A percentile compares a stretch with the other conserved stretches of the same genome.
Conservation (phyloP, 2,113 vertebrate species). For the Xiphorhynchus elegans region DNA sequence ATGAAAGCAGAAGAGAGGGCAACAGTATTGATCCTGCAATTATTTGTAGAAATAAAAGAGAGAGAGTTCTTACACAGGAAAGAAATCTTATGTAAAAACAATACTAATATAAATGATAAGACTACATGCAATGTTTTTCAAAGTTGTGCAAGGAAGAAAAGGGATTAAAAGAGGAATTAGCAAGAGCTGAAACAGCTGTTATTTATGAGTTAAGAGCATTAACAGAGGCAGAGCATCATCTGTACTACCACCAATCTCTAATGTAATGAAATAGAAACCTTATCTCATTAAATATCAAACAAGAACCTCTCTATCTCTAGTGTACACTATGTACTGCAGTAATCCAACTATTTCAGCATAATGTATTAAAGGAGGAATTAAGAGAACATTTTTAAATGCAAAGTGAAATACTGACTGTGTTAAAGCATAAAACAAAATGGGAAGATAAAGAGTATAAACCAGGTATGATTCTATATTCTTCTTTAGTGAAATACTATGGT, state of each 20-base stretch:
- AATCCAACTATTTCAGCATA: background rate
- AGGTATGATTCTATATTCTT: background rate
- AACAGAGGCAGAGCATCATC: slow-evolving; percentile 2
- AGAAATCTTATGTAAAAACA: slow-evolving; percentile 9
- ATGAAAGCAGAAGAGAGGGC: background rate
- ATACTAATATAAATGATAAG: background rate
- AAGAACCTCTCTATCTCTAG: background rate
- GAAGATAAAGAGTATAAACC: background rate
- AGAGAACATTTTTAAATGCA: background rate
- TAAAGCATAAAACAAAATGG: background rate
- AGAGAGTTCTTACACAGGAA: background rate
- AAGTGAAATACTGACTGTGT: background rate
- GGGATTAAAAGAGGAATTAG: slow-evolving; percentile 51
- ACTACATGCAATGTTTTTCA: background rate
- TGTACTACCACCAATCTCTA: background rate
- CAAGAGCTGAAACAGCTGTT: slow-evolving; percentile 26
- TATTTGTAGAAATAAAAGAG: slow-evolving; percentile 16
- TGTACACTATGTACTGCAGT: background rate
- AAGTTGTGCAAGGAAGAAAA: slow-evolving; percentile 2
- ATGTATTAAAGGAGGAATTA: background rate
- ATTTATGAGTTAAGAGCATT: slow-evolving; percentile 34
- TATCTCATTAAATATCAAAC: slow-evolving; percentile 13
- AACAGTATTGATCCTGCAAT: slow-evolving; percentile 6
- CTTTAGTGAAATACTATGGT: background rate
- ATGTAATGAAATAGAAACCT: slow-evolving; percentile 3